Evolutionary conservation across 2,888 invertebrate species (phyloP), one percentile per base, ranked within the genome.

Genomic region (Unio pictorum): DNA sequence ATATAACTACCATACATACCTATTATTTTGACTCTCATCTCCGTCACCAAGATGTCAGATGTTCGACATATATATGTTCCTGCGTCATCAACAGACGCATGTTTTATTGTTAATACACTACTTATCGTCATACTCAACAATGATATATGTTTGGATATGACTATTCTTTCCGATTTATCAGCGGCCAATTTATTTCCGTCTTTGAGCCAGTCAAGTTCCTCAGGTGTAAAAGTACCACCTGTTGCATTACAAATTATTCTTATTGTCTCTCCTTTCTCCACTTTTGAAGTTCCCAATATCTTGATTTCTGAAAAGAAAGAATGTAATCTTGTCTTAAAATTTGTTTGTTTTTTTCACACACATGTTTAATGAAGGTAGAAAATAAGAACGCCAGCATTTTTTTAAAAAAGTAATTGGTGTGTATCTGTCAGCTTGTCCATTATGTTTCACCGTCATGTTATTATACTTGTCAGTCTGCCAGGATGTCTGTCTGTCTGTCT

Each of bases 151-250:
- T 84, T 84, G 30, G 79, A 75, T 65, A 83, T 80, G 58, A 72
- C 70, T 17, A 84, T 79, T 59, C 76, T 74, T 28, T 78, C 77
- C 4, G 73, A 67, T 72, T 74, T 77, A 57, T 81, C 76, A 8
- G 82, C 75, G 15, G 78, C 69, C 34, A 86, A 70, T 71, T 80
- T 81, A 64, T 79, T 67, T 34, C 78, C 78, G 64, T 81, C 79
- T 66, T 82, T 82, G 66, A 85, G 78, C 86, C 86, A 86, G 67
- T 85, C 82, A 61, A 86, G 73, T 65, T 85, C 85, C 58, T 81
- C 74, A 0, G 83, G 84, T 3, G 84, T 81, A 17, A 78, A 79
- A 23, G 79, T 80, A 26, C 78, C 74, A 54, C 82, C 82, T 0
- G 84, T 84, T 8, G 84, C 86, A 68, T 86, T 86, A 72, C 86